Conservation (phyloP, 2,888 invertebrate species). For the Ferrisia virgata region DNA sequence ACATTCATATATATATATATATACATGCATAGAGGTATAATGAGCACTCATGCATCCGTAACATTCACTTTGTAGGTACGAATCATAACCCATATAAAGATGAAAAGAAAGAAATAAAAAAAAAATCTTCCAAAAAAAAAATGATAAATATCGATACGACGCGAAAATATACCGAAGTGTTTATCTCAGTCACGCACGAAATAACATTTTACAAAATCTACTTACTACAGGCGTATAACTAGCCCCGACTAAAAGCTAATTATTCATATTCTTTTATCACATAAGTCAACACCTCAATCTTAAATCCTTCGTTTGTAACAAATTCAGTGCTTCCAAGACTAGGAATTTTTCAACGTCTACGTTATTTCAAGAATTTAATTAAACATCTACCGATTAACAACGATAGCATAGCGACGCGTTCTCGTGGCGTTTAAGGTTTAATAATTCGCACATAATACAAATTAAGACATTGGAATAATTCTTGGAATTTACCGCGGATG, state of each 20-base stretch:
- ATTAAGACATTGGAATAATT: not conserved
- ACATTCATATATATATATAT: no score
- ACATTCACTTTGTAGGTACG: not conserved
- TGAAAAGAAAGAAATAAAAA: not conserved
- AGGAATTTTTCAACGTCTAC: not conserved
- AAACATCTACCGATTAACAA: not conserved
- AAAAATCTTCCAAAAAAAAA: conserved; percentile 19
- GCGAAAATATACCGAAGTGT: conserved; percentile 38
- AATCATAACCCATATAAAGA: conserved; percentile 21
- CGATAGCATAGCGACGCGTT: not conserved
- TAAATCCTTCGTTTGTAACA: conserved; percentile 34
- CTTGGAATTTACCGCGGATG: not conserved
- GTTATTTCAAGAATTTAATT: not conserved
- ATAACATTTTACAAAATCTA: conserved; percentile 36
- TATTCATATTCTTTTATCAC: conserved; percentile 41
- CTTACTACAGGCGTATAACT: conserved; percentile 34
- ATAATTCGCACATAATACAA: not conserved
- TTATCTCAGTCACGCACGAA: conserved; percentile 40
- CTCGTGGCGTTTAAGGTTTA: not conserved
- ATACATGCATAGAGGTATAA: no score
- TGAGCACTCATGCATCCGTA: not conserved
- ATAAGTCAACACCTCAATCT: conserved; percentile 44
- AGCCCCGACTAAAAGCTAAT: conserved; percentile 42
- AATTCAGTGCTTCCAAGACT: conserved; percentile 31
- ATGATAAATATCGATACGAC: conserved; percentile 34